Evolutionary conservation across 2,888 invertebrate genomes (phyloP).

Genomic region (Acleris cristana): DNA sequence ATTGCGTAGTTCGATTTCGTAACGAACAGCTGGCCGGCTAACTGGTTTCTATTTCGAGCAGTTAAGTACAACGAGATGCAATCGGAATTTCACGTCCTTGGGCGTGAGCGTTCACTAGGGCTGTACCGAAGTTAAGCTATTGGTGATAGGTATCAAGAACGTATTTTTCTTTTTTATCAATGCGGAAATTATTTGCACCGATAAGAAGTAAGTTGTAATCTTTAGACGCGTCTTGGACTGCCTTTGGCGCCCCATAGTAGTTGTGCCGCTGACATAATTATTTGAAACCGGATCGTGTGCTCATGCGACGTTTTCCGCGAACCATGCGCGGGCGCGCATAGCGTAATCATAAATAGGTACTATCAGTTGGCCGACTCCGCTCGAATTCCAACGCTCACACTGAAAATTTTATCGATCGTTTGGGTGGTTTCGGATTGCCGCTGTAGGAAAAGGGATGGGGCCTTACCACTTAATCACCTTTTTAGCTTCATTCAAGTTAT

Average conservation of each 20-base stretch:
- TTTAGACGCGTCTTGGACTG: background rate
- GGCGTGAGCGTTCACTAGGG: conserved; percentile 20
- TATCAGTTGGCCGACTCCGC: conserved; percentile 8
- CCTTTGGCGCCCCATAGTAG: conserved; percentile 4
- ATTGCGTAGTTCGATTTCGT: conserved; percentile 63
- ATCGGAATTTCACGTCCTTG: conserved; percentile 65
- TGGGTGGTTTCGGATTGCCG: background rate
- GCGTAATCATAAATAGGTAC: conserved; percentile 43
- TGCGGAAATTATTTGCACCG: conserved; percentile 20
- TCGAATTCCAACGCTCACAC: conserved; percentile 16
- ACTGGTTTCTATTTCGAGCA: conserved; percentile 73
- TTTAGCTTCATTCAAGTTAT: too few relatives aligned
- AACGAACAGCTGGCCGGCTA: conserved; percentile 73
- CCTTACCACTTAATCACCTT: background rate
- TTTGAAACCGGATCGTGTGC: conserved; percentile 71
- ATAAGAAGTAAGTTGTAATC: conserved; percentile 20
- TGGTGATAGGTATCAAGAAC: background rate
- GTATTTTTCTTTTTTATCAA: conserved; percentile 21
- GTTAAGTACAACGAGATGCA: conserved; percentile 56
- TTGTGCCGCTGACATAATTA: conserved; percentile 70
- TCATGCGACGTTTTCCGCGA: conserved; percentile 65
- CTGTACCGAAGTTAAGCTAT: background rate
- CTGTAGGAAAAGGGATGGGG: background rate
- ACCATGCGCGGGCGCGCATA: conserved; percentile 62
- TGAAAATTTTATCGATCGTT: background rate